A percentile compares a stretch with the other conserved stretches of the same genome.
These are phyloP conservation scores for Menidia menidia DNA, from an alignment of 2,797 vertebrate genomes.

Conservation along the genomic window DNA sequence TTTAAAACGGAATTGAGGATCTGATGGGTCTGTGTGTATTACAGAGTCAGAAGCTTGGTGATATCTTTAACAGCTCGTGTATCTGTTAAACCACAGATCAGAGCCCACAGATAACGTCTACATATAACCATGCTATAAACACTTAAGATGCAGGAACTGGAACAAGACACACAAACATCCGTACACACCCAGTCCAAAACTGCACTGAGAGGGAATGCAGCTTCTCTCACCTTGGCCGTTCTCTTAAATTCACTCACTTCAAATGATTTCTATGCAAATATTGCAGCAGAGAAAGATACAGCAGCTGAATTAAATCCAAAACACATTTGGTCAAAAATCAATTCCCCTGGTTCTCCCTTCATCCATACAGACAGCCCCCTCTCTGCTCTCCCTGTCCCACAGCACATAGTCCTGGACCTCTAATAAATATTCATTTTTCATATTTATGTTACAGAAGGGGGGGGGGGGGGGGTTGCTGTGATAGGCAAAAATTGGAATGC, in stretches of 20 bases:
- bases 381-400: constrained; percentile 67
- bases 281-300: constrained; percentile 66
- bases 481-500: constrained; percentile 77
- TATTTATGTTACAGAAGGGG: constrained; percentile 66
- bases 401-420: constrained; percentile 74
- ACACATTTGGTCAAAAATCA: constrained; percentile 90
- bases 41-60: constrained; percentile 6
- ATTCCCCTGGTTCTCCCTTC: constrained; percentile 74
- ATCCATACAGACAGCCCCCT: constrained; percentile 55
- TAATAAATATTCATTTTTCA: constrained; percentile 88
- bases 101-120: background rate
- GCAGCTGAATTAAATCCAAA: constrained; percentile 83
- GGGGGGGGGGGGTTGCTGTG: constrained; percentile 79
- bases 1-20: constrained; percentile 49
- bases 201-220: constrained; percentile 25
- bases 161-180: background rate
- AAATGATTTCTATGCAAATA: constrained; percentile 91
- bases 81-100: constrained; percentile 10
- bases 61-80: constrained; percentile 29
- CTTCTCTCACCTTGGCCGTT: constrained; percentile 69
- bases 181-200: constrained; percentile 12
- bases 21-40: constrained; percentile 4
- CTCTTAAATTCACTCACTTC: constrained; percentile 83
- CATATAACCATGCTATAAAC: constrained; percentile 7
- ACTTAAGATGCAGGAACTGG: constrained; percentile 11